These are phyloP conservation scores for Dryococelus australis DNA, from an alignment of 2,888 invertebrate species.

Conservation along the genomic window DNA sequence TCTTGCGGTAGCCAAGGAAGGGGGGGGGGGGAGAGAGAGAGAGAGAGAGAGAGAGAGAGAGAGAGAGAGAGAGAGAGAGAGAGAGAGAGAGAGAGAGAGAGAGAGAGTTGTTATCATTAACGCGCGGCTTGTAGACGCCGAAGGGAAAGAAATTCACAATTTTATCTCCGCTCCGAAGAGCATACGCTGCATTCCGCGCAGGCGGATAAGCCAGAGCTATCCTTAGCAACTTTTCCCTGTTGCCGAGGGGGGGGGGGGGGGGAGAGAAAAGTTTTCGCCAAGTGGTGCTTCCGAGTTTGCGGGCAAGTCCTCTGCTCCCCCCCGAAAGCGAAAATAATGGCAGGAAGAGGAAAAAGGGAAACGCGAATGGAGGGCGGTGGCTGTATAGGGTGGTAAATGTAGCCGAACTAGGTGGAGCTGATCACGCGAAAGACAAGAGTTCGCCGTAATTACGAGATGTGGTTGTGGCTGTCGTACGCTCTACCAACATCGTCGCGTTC, in stretches of 20 bases:
- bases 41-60: neutral
- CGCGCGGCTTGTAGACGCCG: neutral
- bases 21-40: too few relatives aligned
- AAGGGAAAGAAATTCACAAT: constrained; percentile 7
- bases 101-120: constrained; percentile 11
- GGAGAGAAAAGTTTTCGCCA: neutral
- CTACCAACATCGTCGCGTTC: too few relatives aligned
- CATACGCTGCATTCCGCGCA: neutral
- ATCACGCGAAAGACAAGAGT: neutral
- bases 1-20: too few relatives aligned
- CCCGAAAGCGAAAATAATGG: neutral
- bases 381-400: too few relatives aligned
- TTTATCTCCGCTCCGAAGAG: neutral
- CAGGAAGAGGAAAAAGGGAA: neutral
- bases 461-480: neutral
- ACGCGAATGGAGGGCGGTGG: neutral
- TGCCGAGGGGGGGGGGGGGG: too few relatives aligned
- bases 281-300: neutral
- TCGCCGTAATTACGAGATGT: neutral
- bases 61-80: neutral
- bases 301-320: neutral
- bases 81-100: neutral
- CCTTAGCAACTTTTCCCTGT: neutral
- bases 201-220: neutral
- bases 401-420: neutral